Evolutionary conservation across 1,140 invertebrate genomes (phyloP), one percentile per base, ranked within the genome.

Genomic region (Halotydeus destructor): DNA sequence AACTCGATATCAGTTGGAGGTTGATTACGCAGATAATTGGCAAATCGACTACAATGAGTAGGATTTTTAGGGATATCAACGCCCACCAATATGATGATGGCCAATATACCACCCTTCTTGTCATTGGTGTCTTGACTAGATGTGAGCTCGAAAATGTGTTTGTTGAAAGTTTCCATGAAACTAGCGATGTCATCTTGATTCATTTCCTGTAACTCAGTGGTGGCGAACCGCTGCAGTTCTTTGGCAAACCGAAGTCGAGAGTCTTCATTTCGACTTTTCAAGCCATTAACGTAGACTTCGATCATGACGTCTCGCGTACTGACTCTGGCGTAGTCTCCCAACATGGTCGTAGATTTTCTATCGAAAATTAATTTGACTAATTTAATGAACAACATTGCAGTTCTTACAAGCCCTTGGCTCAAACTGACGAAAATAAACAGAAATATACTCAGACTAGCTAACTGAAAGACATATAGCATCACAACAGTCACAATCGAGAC

Each of bases 71-170:
- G 82, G 45, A 85, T 76, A 63, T 94, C 85, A 22, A 84, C 81
- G 33, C 77, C 78, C 50, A 93, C 81, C 3, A 94, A 64, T 55
- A 79, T 88, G 46, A 88, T 80, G 56, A 94, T 94, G 18, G 88
- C 86, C 19, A 93, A 60, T 45, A 93, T 85, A 36, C 83, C 88
- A 34, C 86, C 88, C 60, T 93, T 93, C 54, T 85, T 88, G 56
- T 94, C 86, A 63, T 84, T 83, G 14, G 80, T 71, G 60, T 94
- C 86, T 22, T 74, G 72, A 47, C 79, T 80, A 3, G 80, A 85
- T 2, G 93, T 82, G 84, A 94, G 86, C 57, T 88, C 80, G 60
- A 84, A 85, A 45, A 94, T 91, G 52, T 89, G 78, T 58, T 86
- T 78, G 57, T 91, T 89, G 54, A 94, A 89, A 44, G 88, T 80